These are phyloP conservation scores for Paratilapia polleni DNA, from an alignment of 2,113 vertebrate genomes.

Conservation along the genomic window DNA sequence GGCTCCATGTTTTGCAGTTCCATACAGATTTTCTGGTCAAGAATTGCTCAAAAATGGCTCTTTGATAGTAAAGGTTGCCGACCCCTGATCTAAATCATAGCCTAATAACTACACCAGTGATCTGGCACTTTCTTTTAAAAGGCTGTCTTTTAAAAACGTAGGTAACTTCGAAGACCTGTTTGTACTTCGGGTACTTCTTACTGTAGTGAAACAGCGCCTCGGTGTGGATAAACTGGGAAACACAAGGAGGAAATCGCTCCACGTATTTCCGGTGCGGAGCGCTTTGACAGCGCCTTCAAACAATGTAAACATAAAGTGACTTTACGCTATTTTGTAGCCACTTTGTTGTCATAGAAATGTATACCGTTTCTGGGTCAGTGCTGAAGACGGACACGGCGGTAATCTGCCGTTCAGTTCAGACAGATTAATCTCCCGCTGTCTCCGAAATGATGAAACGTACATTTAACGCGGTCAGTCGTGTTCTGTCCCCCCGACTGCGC, in stretches of 20 bases:
- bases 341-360: not conserved
- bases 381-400: not conserved
- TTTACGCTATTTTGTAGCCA: not conserved
- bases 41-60: not conserved
- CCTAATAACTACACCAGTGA: not conserved
- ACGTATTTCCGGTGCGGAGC: slow-evolving; percentile 29
- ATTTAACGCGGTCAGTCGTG: not conserved
- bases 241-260: not conserved
- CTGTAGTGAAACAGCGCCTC: slow-evolving; percentile 24
- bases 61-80: not conserved
- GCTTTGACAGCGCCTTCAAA: not conserved
- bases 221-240: slow-evolving; percentile 5
- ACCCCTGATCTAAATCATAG: not conserved
- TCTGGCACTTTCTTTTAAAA: not conserved
- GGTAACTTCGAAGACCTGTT: too few relatives aligned
- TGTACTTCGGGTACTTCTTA: not conserved
- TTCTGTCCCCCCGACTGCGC: not conserved
- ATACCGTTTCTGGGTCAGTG: not conserved
- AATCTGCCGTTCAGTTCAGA: not conserved
- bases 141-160: not conserved
- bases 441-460: slow-evolving; percentile 6
- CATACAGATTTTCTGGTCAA: not conserved
- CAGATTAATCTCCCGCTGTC: not conserved
- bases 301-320: not conserved
- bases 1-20: too few relatives aligned